phyloP scores from a whole-genome alignment of 2,113 vertebrate species.

The Vidua macroura region DNA sequence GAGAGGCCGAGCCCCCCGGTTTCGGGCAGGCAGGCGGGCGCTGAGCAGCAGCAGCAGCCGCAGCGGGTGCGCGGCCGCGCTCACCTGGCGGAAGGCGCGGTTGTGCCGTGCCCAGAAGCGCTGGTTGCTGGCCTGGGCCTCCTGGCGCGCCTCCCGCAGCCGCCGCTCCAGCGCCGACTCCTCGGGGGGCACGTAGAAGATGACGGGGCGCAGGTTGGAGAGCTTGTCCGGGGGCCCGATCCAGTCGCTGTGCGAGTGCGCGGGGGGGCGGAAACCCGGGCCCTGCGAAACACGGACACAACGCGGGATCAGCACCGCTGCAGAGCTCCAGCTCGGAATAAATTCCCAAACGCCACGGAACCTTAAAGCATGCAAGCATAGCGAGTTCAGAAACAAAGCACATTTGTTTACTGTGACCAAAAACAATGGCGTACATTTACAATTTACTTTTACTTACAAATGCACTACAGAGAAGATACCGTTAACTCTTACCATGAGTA shows the following conservation, averaged over 20 bases:
- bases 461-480: too few species aligned
- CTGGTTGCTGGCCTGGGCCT: slow-evolving; percentile 91
- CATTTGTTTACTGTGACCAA: fast-evolving
- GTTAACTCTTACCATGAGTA: background rate
- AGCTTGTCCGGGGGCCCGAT: slow-evolving; percentile 88
- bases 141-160: slow-evolving; percentile 84
- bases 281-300: slow-evolving; percentile 57
- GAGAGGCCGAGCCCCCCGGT: fast-evolving
- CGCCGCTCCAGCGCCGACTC: slow-evolving; percentile 81
- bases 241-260: slow-evolving; percentile 83
- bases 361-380: fast-evolving
- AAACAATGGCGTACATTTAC: fast-evolving
- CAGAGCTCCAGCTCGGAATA: fast-evolving
- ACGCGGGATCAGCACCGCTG: fast-evolving
- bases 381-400: background rate
- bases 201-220: slow-evolving; percentile 89
- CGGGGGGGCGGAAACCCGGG: slow-evolving; percentile 72
- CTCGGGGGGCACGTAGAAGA: slow-evolving; percentile 78
- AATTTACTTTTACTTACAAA: background rate
- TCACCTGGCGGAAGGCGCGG: slow-evolving; percentile 81
- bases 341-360: background rate
- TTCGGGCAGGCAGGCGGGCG: fast-evolving
- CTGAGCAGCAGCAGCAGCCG: background rate
- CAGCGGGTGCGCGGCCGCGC: fast-evolving
- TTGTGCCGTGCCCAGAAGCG: slow-evolving; percentile 91